A percentile compares a stretch with the other conserved stretches of the same genome.
Evolutionary conservation across 2,888 invertebrate species (phyloP).

Genomic region (Craniophora ligustri): DNA sequence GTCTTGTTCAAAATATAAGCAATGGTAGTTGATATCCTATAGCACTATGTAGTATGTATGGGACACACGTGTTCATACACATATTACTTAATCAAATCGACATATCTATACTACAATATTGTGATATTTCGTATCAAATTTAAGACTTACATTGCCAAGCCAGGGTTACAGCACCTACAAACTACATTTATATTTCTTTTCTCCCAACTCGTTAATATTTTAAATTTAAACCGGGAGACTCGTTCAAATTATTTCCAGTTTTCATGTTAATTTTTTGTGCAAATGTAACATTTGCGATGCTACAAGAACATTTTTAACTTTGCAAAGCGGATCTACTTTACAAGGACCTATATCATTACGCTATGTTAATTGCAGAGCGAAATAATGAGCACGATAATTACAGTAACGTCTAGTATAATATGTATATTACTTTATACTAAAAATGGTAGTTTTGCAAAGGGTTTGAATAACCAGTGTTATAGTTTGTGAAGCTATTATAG

Average conservation of each 20-base stretch:
- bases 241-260: conserved; percentile 21
- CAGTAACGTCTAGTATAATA: neutral
- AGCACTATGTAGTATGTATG: too few relatives aligned
- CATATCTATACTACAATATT: too few relatives aligned
- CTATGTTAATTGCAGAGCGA: conserved; percentile 23
- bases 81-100: too few relatives aligned
- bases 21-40: too few relatives aligned
- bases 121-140: too few relatives aligned
- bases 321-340: conserved; percentile 39
- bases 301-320: conserved; percentile 22
- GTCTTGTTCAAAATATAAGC: too few relatives aligned
- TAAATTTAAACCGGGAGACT: conserved; percentile 1
- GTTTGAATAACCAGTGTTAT: conserved; percentile 20
- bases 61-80: too few relatives aligned
- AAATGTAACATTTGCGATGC: conserved; percentile 27
- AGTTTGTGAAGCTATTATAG: conserved; percentile 46
- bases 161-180: neutral
- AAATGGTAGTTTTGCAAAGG: conserved; percentile 13
- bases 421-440: neutral
- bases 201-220: neutral
- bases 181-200: conserved; percentile 1
- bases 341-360: conserved; percentile 35
- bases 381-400: conserved; percentile 34
- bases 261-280: conserved; percentile 25
- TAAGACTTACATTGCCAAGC: too few relatives aligned